Evolutionary conservation across 1,140 invertebrate species (phyloP).

Genomic region (Oryctes rhinoceros): DNA sequence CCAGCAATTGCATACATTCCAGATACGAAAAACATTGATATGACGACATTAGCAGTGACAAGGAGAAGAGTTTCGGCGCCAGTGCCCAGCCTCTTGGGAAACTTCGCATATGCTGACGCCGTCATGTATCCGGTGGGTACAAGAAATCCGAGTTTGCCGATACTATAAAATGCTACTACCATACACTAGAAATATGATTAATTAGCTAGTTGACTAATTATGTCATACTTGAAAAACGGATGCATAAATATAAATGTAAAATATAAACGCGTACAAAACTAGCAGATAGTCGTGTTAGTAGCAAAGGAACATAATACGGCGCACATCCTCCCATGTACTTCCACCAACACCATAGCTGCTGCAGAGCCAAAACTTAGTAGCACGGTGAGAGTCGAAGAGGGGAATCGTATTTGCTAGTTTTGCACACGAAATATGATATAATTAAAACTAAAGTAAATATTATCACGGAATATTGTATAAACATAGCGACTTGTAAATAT

Average conservation of each 20-base stretch:
- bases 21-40: conserved; percentile 42
- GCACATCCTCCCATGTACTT: no score
- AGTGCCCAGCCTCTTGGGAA: conserved; percentile 41
- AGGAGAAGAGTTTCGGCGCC: conserved; percentile 43
- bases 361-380: no score
- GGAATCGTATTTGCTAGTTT: no score
- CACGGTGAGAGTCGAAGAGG: no score
- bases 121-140: conserved; percentile 46
- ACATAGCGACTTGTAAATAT: no score
- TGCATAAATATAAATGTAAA: not conserved
- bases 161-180: conserved; percentile 44
- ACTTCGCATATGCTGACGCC: conserved; percentile 43
- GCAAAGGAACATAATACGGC: no score
- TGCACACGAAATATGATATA: no score
- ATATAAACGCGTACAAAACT: not conserved
- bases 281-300: no score
- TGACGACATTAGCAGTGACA: conserved; percentile 34
- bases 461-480: no score
- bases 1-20: conserved; percentile 44
- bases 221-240: not conserved
- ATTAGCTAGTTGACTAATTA: not conserved
- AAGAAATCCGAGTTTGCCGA: conserved; percentile 40
- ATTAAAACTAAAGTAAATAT: no score
- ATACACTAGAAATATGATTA: conserved; percentile 41
- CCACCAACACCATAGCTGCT: no score